Percentiles rank a stretch among this genome's conserved stretches.
These are phyloP conservation scores for Nannobrachium achirus DNA, from an alignment of 2,113 vertebrate species.

Conservation along the genomic window DNA sequence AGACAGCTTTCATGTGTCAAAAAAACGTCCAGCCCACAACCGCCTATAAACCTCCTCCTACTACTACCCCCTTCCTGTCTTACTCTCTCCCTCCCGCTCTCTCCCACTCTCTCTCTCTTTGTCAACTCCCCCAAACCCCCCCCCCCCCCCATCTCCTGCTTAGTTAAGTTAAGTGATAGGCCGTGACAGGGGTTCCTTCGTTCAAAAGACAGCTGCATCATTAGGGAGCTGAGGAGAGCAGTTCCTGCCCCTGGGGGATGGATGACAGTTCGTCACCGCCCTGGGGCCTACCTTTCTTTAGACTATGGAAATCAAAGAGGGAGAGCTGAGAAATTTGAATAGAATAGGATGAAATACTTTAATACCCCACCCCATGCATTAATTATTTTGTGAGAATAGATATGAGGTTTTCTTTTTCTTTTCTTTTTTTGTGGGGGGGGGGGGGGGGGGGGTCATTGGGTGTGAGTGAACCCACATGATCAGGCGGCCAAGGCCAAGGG, in stretches of 20 bases:
- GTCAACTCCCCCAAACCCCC: no score
- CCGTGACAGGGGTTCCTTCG: slow-evolving; percentile 69
- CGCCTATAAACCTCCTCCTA: slow-evolving; percentile 37
- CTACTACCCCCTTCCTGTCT: slow-evolving; percentile 62
- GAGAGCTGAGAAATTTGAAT: slow-evolving; percentile 72
- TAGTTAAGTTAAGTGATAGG: slow-evolving; percentile 80
- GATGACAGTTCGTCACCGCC: slow-evolving; percentile 79
- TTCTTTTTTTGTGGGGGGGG: no score
- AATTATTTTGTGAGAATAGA: slow-evolving; percentile 44
- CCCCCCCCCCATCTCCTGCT: slow-evolving; percentile 60
- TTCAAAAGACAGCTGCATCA: slow-evolving; percentile 80
- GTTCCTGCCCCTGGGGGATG: slow-evolving; percentile 73
- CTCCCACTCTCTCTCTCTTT: no score
- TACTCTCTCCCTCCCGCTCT: slow-evolving; percentile 61
- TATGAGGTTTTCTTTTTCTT: background rate
- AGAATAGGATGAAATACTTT: slow-evolving; percentile 66
- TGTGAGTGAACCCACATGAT: no score
- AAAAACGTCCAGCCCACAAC: slow-evolving; percentile 36
- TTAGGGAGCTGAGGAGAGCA: slow-evolving; percentile 76
- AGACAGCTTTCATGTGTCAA: slow-evolving; percentile 62
- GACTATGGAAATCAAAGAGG: slow-evolving; percentile 79
- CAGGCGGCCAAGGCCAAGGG: background rate
- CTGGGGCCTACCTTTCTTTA: slow-evolving; percentile 73
- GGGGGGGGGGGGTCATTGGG: no score
- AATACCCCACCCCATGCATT: slow-evolving; percentile 22